phyloP scores from a whole-genome alignment of 2,797 vertebrate genomes.

The Poeciliopsis infans region DNA sequence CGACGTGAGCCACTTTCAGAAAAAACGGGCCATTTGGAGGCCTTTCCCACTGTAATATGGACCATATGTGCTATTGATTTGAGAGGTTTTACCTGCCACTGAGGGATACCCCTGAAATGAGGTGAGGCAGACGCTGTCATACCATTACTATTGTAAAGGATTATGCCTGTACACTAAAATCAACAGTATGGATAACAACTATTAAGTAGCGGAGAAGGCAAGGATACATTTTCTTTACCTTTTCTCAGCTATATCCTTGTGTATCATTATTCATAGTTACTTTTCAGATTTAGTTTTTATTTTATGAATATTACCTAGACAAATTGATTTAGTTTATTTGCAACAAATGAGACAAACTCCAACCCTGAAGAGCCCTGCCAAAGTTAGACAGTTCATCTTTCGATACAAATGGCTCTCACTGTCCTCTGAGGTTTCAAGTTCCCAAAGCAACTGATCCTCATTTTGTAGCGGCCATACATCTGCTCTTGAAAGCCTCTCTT shows the following conservation, averaged over 20 bases:
- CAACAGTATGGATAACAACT: conserved; percentile 69
- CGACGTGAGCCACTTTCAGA: conserved; percentile 74
- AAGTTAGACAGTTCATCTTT: conserved; percentile 77
- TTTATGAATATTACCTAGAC: conserved; percentile 36
- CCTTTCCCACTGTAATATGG: conserved; percentile 79
- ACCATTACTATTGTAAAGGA: conserved; percentile 57
- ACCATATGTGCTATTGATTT: conserved; percentile 82
- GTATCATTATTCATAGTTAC: conserved; percentile 9
- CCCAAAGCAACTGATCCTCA: conserved; percentile 77
- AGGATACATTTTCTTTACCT: not conserved
- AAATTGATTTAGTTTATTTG: conserved; percentile 71
- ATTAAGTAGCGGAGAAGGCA: conserved; percentile 13
- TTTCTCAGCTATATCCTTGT: not conserved
- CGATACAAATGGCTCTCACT: conserved; percentile 78
- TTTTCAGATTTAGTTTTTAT: not conserved
- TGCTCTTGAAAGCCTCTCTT: conserved; percentile 72
- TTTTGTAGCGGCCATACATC: conserved; percentile 73
- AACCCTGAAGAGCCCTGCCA: conserved; percentile 56
- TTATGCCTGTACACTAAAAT: conserved; percentile 70
- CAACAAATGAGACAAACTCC: conserved; percentile 74
- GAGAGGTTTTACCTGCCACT: conserved; percentile 78
- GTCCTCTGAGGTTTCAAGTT: conserved; percentile 84
- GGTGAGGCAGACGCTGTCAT: conserved; percentile 65
- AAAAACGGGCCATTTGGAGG: conserved; percentile 69
- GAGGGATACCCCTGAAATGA: conserved; percentile 70